Conservation (phyloP, 2,113 vertebrate species). For the Capricornis sumatraensis region DNA sequence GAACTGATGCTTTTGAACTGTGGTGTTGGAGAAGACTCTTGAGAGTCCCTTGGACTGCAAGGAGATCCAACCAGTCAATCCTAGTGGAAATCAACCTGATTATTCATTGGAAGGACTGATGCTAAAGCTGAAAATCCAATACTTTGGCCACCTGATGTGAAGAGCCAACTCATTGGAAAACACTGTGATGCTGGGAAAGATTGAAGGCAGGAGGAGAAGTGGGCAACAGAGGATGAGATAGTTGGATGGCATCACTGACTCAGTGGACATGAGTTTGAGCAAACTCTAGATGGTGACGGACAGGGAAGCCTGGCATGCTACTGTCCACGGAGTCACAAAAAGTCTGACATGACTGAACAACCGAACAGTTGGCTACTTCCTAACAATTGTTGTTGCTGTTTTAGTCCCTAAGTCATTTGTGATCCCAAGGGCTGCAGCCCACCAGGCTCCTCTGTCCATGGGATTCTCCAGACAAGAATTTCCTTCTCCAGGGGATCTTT, state of each 20-base stretch:
- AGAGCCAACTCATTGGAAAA: neutral
- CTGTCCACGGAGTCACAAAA: neutral
- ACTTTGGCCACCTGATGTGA: neutral
- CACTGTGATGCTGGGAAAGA: neutral
- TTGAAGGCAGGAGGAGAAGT: neutral
- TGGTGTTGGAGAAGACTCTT: neutral
- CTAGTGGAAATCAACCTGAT: neutral
- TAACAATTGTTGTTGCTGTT: neutral
- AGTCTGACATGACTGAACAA: fast-evolving
- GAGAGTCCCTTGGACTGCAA: neutral
- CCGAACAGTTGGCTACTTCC: neutral
- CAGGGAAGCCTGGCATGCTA: neutral
- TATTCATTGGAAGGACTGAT: neutral
- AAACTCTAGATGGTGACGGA: neutral
- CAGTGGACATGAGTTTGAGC: neutral
- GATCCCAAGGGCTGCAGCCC: neutral
- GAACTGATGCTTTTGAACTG: neutral
- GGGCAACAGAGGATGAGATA: neutral
- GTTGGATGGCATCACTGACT: neutral
- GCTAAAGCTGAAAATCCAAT: neutral
- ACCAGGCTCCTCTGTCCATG: neutral
- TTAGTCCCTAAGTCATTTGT: neutral
- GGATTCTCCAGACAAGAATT: neutral
- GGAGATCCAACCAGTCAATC: neutral
- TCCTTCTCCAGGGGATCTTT: neutral